Evolutionary conservation across 2,113 vertebrate genomes (phyloP), one percentile per base, ranked within the genome.

Genomic region (Actenoides hombroni): DNA sequence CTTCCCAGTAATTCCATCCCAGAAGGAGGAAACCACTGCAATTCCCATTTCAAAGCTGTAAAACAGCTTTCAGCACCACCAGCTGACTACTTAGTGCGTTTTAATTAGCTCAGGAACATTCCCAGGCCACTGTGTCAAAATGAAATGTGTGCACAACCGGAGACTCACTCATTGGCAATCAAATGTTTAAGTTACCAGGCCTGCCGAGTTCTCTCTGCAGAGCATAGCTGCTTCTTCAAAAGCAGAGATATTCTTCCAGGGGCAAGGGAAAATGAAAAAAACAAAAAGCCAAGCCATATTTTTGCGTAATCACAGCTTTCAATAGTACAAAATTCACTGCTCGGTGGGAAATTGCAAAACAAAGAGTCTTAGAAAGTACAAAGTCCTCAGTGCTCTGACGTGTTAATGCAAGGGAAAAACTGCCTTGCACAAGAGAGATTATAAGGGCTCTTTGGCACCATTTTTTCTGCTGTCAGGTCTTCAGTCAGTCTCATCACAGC

Each of bases 261-360:
- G 51, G 40, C 6, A 42, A 51, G 10, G 14, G 14, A 3, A 2
- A 5, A 18, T 3, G 13, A 26, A 14, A 31, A 54, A 5, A 6
- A 39, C 35, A 24, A 49, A 49, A 24, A 60, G 33, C 54, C 54
- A 48, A 35, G 21, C 16, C 13, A 1, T 71, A 40, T 87, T 96
- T 95, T 94, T 97, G 89, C 93, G 85, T 94, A 83, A 90, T 94
- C 87, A 87, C 53, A 54, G 78, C 82, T 92, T 96, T 80, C 75
- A 80, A 75, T 31, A 76, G 33, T 16, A 90, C 73, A 68, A 79
- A 95, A 96, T 76, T 59, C 40, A 73, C 13, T 6, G 48, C 89
- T 90, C 49, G n/a, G 31, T 80, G 87, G 87, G 89, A 94, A 95
- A 95, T 11, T 9, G 64, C 70, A 59, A 90, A 90, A 73, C 74